Base-by-base conservation (phyloP, 92 coral and sea anemone species). In the Parazoanthus atlanticus region DNA sequence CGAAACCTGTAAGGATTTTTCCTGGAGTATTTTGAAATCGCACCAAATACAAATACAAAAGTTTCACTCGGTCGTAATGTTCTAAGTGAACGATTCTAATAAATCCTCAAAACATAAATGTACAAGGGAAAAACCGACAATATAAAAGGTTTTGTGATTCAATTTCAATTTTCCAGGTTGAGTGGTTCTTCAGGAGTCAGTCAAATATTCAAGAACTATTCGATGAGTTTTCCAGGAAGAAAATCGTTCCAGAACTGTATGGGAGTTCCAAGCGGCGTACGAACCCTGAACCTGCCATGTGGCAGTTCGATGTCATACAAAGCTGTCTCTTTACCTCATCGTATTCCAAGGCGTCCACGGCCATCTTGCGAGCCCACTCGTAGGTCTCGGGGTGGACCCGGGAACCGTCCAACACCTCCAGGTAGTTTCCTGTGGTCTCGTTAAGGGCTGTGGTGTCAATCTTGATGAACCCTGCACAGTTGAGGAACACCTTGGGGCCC, bases 351-450 rank as follows among this genome's bases (percentile, higher is more conserved):
- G 99, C 99, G 58, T 97, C 99, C 6, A 97, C 99, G 19, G 99
- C 99, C 99, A 97, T 97, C 89, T 97, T 96, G 85, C 96, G 96
- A 38, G 99, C 99, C 99, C 99, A 97, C 78, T 97, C 99, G 74
- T 97, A 97, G 1, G 99, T 97, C 91, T 97, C 99, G 17, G 99
- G 99, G 79, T 97, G 99, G 61, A 97, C 96, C 30, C 99, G 91
- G 13, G 99, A 97, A 3, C 98, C 99, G 86, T 97, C 99, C 28
- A 97, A 89, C 76, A 97, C 99, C 88, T 97, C 98, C 11, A 97
- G 92, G 88, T 97, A 95, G 88, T 95, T 93, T 13, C 93, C 94
- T 40, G 98, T 93, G 26, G 96, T 92, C 78, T 97, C 99, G 79
- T 95, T 92, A 46, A 95, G 91, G 75, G 96, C 93, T 77, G 95